These are phyloP conservation scores for Drosophila neonasuta DNA, from an alignment of 2,888 invertebrate species.

Conservation along the genomic window DNA sequence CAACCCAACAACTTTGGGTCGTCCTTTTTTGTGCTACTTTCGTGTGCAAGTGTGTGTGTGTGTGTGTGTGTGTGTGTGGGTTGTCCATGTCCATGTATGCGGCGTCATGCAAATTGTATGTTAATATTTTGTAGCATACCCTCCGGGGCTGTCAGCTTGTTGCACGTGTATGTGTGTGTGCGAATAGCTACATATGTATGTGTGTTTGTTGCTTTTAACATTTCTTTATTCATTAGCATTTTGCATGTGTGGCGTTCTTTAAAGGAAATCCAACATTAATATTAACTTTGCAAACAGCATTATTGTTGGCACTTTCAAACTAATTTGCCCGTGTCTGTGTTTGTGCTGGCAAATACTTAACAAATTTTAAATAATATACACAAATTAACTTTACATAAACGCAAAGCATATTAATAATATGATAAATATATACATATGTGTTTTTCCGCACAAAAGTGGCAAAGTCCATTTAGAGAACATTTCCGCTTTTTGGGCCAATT, in stretches of 20 bases:
- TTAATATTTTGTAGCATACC: conserved; percentile 43
- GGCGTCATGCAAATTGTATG: conserved; percentile 50
- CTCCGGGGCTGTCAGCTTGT: conserved; percentile 11
- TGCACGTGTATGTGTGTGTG: conserved; percentile 7
- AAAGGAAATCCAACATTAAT: conserved; percentile 63
- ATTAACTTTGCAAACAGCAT: conserved; percentile 42
- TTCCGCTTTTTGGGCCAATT: conserved; percentile 39
- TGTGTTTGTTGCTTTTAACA: conserved; percentile 19
- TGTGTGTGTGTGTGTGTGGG: background rate
- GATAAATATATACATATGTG: background rate
- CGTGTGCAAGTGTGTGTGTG: background rate
- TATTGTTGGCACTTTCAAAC: conserved; percentile 21
- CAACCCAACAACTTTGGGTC: conserved; percentile 50
- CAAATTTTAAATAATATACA: conserved; percentile 50
- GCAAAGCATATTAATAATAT: conserved; percentile 20
- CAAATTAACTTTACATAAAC: conserved; percentile 46
- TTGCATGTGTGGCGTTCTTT: conserved; percentile 29
- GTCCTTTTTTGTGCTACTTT: conserved; percentile 40
- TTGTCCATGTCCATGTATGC: conserved; percentile 16
- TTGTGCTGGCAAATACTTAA: conserved; percentile 33
- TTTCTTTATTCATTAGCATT: conserved; percentile 65
- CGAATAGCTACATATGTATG: background rate
- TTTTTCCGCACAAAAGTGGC: background rate
- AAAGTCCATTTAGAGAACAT: conserved; percentile 25
- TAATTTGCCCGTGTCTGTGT: conserved; percentile 41